These are phyloP conservation scores for Sebastes melanostomus DNA, from an alignment of 2,797 vertebrate species.

Conservation along the genomic window DNA sequence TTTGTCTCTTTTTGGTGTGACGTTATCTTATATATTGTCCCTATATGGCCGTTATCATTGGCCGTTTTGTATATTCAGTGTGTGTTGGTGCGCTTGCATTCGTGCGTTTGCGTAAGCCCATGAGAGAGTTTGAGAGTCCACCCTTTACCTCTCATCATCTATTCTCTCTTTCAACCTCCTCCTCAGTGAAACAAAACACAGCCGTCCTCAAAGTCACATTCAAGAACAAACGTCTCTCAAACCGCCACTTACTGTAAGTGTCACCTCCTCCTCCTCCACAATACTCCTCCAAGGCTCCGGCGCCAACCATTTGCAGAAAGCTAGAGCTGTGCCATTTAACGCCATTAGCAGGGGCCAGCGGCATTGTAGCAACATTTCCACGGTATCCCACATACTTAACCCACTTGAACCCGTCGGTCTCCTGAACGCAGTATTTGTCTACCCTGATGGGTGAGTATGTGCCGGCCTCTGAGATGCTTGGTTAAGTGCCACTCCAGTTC, in stretches of 20 bases:
- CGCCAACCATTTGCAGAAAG: slow-evolving; percentile 30
- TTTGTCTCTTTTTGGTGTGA: slow-evolving; percentile 16
- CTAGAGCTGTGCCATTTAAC: slow-evolving; percentile 34
- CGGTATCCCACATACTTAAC: slow-evolving; percentile 54
- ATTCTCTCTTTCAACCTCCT: slow-evolving; percentile 20
- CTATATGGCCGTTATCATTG: not conserved
- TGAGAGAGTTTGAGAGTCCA: not conserved
- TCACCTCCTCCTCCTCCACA: slow-evolving; percentile 11
- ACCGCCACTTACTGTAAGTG: slow-evolving; percentile 48
- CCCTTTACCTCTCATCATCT: slow-evolving; percentile 8
- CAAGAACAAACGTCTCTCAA: slow-evolving; percentile 50
- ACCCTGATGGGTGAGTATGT: not conserved
- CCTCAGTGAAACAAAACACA: slow-evolving; percentile 46
- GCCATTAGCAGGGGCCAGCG: slow-evolving; percentile 26
- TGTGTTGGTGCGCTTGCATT: not conserved
- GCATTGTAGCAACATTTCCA: slow-evolving; percentile 36
- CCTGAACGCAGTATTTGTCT: slow-evolving; percentile 11
- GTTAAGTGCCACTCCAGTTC: slow-evolving; percentile 38
- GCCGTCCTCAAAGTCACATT: slow-evolving; percentile 57
- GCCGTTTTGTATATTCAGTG: not conserved
- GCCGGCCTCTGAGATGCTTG: slow-evolving; percentile 11
- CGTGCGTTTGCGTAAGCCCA: not conserved
- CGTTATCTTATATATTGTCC: slow-evolving; percentile 19
- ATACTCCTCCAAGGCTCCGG: slow-evolving; percentile 19
- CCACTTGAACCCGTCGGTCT: slow-evolving; percentile 35